Evolutionary conservation across 37 sponge, comb jelly and placozoan species (phyloP).

Genomic region (Corticium candelabrum): DNA sequence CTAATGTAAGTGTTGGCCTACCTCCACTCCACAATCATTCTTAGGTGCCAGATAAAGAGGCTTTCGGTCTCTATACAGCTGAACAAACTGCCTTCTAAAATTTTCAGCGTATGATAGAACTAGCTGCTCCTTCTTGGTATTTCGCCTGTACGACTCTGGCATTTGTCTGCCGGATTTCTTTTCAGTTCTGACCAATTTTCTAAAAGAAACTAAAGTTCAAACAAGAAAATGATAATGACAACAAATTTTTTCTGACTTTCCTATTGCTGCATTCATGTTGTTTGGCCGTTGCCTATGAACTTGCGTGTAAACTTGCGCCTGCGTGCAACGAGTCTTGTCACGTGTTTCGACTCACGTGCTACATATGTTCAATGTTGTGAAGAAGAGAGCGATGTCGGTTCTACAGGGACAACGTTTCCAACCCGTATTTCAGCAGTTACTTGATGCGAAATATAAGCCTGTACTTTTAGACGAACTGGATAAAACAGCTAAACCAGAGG

Average conservation of each 20-base stretch:
- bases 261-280: no score
- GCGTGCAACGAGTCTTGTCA: no score
- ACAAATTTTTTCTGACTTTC: no score
- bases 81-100: constrained; percentile 80
- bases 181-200: neutral
- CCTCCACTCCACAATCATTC: constrained; percentile 78
- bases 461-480: neutral
- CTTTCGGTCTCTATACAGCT: constrained; percentile 90
- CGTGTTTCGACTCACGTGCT: no score
- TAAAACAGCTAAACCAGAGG: neutral
- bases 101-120: constrained; percentile 70
- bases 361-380: no score
- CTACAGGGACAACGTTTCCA: neutral
- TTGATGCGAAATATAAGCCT: neutral
- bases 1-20: constrained; percentile 14
- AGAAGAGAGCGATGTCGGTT: neutral
- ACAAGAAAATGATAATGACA: no score
- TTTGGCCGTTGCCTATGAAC: no score
- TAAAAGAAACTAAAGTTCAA: neutral
- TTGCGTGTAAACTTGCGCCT: no score
- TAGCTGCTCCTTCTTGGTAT: constrained; percentile 63
- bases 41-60: constrained; percentile 68
- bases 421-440: neutral
- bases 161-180: neutral
- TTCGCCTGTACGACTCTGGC: constrained; percentile 57